Percentiles rank a stretch among this genome's conserved stretches.
phyloP scores from a whole-genome alignment of 2,113 vertebrate species.

The Ophthalmolycus amberensis region DNA sequence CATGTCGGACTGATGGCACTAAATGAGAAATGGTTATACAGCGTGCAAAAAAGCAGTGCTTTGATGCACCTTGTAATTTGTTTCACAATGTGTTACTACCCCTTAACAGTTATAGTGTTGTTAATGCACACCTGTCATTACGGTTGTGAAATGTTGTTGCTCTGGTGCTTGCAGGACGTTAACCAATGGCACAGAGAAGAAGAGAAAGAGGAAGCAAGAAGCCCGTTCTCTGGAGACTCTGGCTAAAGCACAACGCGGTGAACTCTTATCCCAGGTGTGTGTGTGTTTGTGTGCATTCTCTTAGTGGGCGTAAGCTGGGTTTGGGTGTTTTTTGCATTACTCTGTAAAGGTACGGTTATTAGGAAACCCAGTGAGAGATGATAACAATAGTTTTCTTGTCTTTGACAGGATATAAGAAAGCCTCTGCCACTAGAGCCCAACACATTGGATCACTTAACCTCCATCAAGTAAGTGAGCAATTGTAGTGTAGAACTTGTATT shows the following conservation, averaged over 20 bases:
- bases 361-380: not conserved
- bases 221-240: constrained; percentile 88
- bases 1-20: not conserved
- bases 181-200: constrained; percentile 91
- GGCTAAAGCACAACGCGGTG: constrained; percentile 77
- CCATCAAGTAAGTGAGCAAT: constrained; percentile 86
- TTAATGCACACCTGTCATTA: constrained; percentile 17
- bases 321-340: constrained; percentile 7
- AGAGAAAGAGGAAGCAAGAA: constrained; percentile 90
- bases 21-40: not conserved
- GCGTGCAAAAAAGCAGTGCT: not conserved
- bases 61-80: not conserved
- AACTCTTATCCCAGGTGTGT: constrained; percentile 79
- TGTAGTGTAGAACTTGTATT: constrained; percentile 1
- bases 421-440: constrained; percentile 82
- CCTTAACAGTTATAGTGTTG: not conserved
- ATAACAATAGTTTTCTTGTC: not conserved
- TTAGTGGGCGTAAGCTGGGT: constrained; percentile 16
- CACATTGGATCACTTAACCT: constrained; percentile 87
- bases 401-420: constrained; percentile 74
- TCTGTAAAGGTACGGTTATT: not conserved
- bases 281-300: constrained; percentile 72
- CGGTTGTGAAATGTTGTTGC: constrained; percentile 33
- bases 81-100: not conserved
- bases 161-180: constrained; percentile 79